These are phyloP conservation scores for Synchiropus splendidus DNA, from an alignment of 2,113 vertebrate genomes.

Conservation along the genomic window DNA sequence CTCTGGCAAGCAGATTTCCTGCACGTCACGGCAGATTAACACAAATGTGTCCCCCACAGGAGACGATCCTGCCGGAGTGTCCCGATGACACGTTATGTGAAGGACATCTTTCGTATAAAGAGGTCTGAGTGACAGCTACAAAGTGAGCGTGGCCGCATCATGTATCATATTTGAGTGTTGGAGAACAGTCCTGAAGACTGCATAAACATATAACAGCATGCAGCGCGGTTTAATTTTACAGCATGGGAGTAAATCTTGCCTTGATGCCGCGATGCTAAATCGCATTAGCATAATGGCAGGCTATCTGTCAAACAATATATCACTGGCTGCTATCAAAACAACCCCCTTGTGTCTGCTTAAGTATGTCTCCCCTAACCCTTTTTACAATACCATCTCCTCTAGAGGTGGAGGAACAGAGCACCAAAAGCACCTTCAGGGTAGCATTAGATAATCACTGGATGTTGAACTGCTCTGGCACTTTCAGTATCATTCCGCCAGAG, in stretches of 20 bases:
- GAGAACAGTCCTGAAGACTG: not conserved
- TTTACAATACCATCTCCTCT: constrained; percentile 26
- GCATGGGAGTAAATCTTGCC: constrained; percentile 9
- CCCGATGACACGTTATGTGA: constrained; percentile 36
- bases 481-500: constrained; percentile 29
- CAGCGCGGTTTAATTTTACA: constrained; percentile 7
- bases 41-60: constrained; percentile 54
- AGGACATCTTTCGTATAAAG: constrained; percentile 38
- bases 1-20: constrained; percentile 51
- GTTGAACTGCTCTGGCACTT: constrained; percentile 23
- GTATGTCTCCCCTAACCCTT: constrained; percentile 16
- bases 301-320: constrained; percentile 21
- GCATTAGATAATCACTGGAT: constrained; percentile 36
- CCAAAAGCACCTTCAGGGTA: constrained; percentile 26
- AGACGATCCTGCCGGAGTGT: constrained; percentile 30
- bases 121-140: constrained; percentile 12
- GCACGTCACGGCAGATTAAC: constrained; percentile 49
- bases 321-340: constrained; percentile 24
- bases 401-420: constrained; percentile 23
- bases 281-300: constrained; percentile 34
- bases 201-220: constrained; percentile 5
- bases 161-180: constrained; percentile 11
- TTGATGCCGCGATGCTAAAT: constrained; percentile 14
- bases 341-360: constrained; percentile 18
- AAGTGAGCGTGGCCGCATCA: constrained; percentile 6